Conservation (phyloP, 2,797 vertebrate genomes). For the Pempheris klunzingeri region DNA sequence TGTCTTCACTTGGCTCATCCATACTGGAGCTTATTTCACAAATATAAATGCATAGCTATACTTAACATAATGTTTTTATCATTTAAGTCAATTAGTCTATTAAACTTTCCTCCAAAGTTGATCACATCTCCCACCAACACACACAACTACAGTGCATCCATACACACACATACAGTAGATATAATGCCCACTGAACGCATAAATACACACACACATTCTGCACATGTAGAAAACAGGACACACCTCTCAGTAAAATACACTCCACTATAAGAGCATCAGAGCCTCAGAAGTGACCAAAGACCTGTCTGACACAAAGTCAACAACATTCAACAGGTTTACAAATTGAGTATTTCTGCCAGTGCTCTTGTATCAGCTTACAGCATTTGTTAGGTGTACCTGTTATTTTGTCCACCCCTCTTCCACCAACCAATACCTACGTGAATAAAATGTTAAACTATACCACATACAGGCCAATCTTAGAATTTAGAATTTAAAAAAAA, state of each 20-base stretch:
- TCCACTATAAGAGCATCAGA: conserved; percentile 11
- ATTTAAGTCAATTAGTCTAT: background rate
- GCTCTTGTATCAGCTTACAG: conserved; percentile 5
- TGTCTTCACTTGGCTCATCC: conserved; percentile 12
- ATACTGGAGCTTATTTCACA: conserved; percentile 17
- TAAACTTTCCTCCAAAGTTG: conserved; percentile 1
- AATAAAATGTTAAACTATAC: background rate
- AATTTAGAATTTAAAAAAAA: no score
- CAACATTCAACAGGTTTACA: conserved; percentile 18
- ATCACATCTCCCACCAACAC: background rate
- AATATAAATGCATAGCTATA: background rate
- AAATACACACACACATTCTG: background rate
- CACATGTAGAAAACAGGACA: conserved; percentile 4
- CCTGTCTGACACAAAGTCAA: conserved; percentile 40
- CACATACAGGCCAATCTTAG: background rate
- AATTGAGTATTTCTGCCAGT: conserved; percentile 4
- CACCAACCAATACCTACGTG: background rate
- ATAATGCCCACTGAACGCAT: background rate
- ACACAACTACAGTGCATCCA: background rate
- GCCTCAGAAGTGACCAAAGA: conserved; percentile 30
- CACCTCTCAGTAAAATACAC: conserved; percentile 21
- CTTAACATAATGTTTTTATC: conserved; percentile 10
- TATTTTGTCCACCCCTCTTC: conserved; percentile 24
- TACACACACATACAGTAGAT: conserved; percentile 2
- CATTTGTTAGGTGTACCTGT: conserved; percentile 12